Evolutionary conservation across 2,113 vertebrate species (phyloP).

Genomic region (Perca schrenkii): DNA sequence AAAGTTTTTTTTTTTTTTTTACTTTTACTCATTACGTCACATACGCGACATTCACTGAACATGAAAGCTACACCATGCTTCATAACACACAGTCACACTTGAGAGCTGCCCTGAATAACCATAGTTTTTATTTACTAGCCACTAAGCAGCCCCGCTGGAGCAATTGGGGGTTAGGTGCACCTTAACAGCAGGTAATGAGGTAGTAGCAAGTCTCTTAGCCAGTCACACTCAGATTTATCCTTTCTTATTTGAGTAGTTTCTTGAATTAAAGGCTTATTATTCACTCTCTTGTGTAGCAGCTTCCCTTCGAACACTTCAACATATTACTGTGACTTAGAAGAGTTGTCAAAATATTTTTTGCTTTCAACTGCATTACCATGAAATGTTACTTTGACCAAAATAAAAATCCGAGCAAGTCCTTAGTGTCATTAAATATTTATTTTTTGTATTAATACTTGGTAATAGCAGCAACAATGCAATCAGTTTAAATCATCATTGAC

Average conservation of each 20-base stretch:
- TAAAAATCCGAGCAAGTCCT: not conserved
- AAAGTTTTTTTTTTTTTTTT: not conserved
- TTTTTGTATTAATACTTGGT: not conserved
- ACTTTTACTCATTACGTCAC: not conserved
- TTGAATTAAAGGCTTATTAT: not conserved
- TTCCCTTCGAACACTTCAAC: not conserved
- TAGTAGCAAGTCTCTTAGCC: not conserved
- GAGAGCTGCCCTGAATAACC: constrained; percentile 39
- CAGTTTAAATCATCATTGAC: not conserved
- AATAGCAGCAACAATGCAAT: not conserved
- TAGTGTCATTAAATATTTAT: too few relatives aligned
- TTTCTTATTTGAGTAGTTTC: not conserved
- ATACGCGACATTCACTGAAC: constrained; percentile 15
- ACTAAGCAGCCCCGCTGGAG: constrained; percentile 17
- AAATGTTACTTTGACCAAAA: not conserved
- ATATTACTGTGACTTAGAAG: not conserved
- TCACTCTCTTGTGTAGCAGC: not conserved
- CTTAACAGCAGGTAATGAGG: constrained; percentile 44
- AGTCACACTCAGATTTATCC: not conserved
- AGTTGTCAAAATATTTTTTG: too few relatives aligned
- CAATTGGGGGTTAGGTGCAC: constrained; percentile 34
- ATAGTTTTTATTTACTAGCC: constrained; percentile 30
- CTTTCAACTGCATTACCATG: not conserved
- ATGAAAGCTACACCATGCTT: constrained; percentile 14
- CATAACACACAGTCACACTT: constrained; percentile 41